These are phyloP conservation scores for Bombus waltoni DNA, from an alignment of 1,140 invertebrate genomes.

Conservation along the genomic window DNA sequence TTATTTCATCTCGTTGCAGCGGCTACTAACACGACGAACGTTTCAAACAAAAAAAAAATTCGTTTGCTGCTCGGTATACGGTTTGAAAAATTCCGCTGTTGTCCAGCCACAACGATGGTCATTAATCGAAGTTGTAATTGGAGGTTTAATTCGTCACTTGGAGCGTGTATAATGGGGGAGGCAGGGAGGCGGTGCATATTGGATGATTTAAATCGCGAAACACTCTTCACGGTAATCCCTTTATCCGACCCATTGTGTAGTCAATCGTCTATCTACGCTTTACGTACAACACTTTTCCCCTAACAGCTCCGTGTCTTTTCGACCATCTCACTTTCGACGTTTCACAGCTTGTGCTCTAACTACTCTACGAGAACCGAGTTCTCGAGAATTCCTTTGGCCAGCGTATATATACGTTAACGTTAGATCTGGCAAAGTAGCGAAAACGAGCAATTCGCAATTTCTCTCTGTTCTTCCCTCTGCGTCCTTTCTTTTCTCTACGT, in stretches of 20 bases:
- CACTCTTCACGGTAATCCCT: slow-evolving; percentile 12
- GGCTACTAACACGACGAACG: not conserved
- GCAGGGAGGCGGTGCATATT: slow-evolving; percentile 4
- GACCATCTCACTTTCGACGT: not conserved
- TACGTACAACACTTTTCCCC: not conserved
- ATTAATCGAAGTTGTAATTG: slow-evolving; percentile 46
- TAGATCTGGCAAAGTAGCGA: too few species aligned
- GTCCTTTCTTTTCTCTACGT: too few species aligned
- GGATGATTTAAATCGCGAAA: slow-evolving; percentile 29
- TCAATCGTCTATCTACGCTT: slow-evolving; percentile 8
- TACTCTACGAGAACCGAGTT: not conserved
- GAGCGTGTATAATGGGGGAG: slow-evolving; percentile 18
- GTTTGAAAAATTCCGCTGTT: slow-evolving; percentile 34
- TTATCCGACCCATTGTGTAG: slow-evolving; percentile 4
- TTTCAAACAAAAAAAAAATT: not conserved
- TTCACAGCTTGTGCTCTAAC: too few species aligned
- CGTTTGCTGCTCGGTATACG: not conserved
- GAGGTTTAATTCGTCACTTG: slow-evolving; percentile 38
- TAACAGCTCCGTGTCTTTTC: not conserved
- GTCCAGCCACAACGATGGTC: not conserved
- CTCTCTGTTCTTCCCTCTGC: too few species aligned
- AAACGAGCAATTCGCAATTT: too few species aligned
- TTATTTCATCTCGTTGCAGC: not conserved
- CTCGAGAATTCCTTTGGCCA: not conserved
- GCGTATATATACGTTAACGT: not conserved